Evolutionary conservation across 2,888 invertebrate genomes (phyloP).

Genomic region (Phyllotreta cruciferae): DNA sequence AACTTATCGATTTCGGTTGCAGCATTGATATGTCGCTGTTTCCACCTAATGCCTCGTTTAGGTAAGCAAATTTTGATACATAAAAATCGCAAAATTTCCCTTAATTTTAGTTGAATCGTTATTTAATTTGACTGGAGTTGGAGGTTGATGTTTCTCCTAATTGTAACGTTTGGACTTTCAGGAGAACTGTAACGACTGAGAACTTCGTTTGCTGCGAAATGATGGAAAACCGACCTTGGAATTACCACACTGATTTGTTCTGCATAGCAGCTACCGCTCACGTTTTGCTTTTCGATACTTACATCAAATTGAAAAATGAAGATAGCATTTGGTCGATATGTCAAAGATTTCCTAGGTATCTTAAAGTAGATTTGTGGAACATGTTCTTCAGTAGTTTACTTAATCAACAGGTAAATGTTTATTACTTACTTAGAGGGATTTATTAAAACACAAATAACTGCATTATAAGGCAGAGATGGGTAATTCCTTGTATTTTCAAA

Average conservation of each 20-base stretch:
- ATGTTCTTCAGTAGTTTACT: slow-evolving; percentile 80
- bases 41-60: slow-evolving; percentile 71
- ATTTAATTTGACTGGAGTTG: neutral
- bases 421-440: neutral
- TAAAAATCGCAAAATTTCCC: slow-evolving; percentile 34
- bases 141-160: neutral
- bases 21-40: slow-evolving; percentile 91
- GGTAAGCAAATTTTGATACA: slow-evolving; percentile 62
- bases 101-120: neutral
- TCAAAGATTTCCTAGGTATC: slow-evolving; percentile 57
- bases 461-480: neutral
- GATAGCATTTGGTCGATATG: slow-evolving; percentile 56
- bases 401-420: slow-evolving; percentile 63
- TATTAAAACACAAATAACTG: neutral
- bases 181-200: slow-evolving; percentile 70
- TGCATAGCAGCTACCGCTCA: slow-evolving; percentile 89
- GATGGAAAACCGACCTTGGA: slow-evolving; percentile 90
- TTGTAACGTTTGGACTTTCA: slow-evolving; percentile 8
- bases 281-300: slow-evolving; percentile 85
- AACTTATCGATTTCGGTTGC: slow-evolving; percentile 93
- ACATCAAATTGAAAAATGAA: slow-evolving; percentile 72
- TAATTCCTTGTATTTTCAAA: neutral
- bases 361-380: slow-evolving; percentile 78
- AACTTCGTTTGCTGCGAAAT: slow-evolving; percentile 89
- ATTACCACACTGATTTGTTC: slow-evolving; percentile 91